phyloP scores from a whole-genome alignment of 2,113 vertebrate species.

The Malurus melanocephalus region DNA sequence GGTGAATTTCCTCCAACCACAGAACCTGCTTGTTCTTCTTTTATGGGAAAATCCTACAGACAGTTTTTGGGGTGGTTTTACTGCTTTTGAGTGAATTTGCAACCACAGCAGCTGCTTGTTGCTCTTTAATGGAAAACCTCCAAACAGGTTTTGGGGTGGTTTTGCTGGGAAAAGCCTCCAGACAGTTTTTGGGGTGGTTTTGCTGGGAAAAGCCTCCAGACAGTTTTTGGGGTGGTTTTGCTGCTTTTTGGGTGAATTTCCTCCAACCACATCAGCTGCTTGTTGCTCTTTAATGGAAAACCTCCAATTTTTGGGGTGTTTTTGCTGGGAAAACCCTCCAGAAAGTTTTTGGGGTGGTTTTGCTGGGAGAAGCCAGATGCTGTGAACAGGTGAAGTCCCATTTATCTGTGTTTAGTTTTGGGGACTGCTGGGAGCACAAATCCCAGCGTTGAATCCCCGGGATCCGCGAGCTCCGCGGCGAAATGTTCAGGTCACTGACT shows the following conservation, averaged over 20 bases:
- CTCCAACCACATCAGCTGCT: background rate
- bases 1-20: no score
- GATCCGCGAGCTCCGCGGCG: background rate
- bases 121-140: background rate
- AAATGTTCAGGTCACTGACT: slow-evolving; percentile 14
- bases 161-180: background rate
- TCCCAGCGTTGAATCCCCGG: background rate
- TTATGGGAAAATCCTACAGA: no score
- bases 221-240: no score
- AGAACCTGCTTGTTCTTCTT: no score
- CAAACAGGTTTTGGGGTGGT: background rate
- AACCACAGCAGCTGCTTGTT: background rate
- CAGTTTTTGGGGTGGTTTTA: no score
- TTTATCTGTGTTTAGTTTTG: background rate
- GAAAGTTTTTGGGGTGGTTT: background rate
- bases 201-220: background rate
- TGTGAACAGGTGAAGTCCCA: background rate
- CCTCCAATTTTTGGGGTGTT: background rate
- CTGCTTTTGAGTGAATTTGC: no score
- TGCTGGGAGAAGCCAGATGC: background rate
- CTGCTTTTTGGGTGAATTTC: no score
- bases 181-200: background rate
- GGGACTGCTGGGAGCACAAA: background rate
- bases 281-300: background rate
- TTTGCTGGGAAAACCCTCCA: background rate